Conservation (phyloP, 2,113 vertebrate species). For the Tragulus kanchil region DNA sequence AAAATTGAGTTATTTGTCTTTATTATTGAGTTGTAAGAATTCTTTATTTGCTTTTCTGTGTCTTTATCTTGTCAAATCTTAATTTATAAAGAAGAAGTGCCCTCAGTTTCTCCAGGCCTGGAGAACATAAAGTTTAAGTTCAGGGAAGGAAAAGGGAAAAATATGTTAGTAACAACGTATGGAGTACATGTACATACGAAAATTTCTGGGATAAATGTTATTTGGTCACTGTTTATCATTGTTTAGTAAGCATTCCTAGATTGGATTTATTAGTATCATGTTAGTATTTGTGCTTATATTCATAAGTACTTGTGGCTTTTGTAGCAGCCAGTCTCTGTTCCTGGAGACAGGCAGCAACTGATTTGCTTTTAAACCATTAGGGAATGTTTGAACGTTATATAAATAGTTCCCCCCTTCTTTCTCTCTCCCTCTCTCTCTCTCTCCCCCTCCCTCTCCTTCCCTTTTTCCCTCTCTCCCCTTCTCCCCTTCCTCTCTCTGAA, state of each 20-base stretch:
- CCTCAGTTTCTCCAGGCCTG: background rate
- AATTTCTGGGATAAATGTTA: slow-evolving; percentile 8
- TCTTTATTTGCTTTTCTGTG: slow-evolving; percentile 1
- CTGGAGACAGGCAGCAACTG: background rate
- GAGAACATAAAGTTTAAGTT: slow-evolving; percentile 16
- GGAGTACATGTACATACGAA: background rate
- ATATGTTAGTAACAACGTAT: background rate
- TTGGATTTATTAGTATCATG: background rate
- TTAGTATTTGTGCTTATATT: slow-evolving; percentile 11
- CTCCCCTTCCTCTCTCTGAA: background rate
- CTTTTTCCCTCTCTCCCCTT: background rate
- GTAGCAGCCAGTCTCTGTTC: background rate
- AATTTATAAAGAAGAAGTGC: slow-evolving; percentile 31
- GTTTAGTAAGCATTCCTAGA: background rate
- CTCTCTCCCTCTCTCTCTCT: background rate
- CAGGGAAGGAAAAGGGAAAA: background rate
- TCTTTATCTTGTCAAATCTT: background rate
- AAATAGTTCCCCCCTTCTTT: background rate
- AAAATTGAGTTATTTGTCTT: background rate
- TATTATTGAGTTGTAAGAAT: background rate
- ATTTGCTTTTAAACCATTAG: background rate
- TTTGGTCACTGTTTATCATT: slow-evolving; percentile 4
- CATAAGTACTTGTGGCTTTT: background rate
- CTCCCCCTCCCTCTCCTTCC: background rate
- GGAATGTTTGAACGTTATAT: background rate